Evolutionary conservation across 2,797 vertebrate species (phyloP).

Genomic region (Cryptoblepharus egeriae): DNA sequence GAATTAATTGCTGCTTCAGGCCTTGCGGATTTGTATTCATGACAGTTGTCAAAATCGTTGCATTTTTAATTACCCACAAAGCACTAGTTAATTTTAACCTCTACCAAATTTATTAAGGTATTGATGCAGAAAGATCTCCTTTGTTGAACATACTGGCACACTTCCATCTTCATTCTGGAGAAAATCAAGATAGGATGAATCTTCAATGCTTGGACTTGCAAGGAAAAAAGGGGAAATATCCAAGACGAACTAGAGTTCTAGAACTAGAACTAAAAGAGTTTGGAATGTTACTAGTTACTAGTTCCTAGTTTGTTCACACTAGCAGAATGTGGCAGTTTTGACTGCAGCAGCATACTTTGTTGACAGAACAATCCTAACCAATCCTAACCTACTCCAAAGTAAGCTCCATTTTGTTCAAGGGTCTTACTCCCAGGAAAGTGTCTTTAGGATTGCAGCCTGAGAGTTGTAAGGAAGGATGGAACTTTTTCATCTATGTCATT

Average conservation of each 20-base stretch:
- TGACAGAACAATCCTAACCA: too few relatives aligned
- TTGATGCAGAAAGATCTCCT: not conserved
- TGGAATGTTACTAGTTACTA: not conserved
- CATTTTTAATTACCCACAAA: conserved; percentile 29
- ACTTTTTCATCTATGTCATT: too few relatives aligned
- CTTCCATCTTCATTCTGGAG: not conserved
- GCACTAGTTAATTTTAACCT: conserved; percentile 33
- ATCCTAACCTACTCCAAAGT: too few relatives aligned
- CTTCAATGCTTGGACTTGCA: too few relatives aligned
- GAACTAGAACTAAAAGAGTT: not conserved
- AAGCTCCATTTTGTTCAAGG: too few relatives aligned
- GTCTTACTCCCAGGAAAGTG: too few relatives aligned
- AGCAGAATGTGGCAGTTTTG: too few relatives aligned
- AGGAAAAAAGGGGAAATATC: not conserved
- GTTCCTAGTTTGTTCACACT: not conserved
- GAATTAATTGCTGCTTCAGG: conserved; percentile 46
- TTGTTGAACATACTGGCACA: not conserved
- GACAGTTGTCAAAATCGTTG: conserved; percentile 41
- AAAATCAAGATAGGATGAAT: too few relatives aligned
- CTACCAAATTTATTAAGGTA: conserved; percentile 11
- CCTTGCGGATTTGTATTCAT: conserved; percentile 43
- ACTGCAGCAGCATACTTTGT: too few relatives aligned
- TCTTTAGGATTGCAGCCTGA: too few relatives aligned
- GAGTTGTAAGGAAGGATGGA: too few relatives aligned
- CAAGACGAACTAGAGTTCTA: not conserved